These are phyloP conservation scores for Riparia riparia DNA, from an alignment of 2,113 vertebrate genomes.

Conservation along the genomic window DNA sequence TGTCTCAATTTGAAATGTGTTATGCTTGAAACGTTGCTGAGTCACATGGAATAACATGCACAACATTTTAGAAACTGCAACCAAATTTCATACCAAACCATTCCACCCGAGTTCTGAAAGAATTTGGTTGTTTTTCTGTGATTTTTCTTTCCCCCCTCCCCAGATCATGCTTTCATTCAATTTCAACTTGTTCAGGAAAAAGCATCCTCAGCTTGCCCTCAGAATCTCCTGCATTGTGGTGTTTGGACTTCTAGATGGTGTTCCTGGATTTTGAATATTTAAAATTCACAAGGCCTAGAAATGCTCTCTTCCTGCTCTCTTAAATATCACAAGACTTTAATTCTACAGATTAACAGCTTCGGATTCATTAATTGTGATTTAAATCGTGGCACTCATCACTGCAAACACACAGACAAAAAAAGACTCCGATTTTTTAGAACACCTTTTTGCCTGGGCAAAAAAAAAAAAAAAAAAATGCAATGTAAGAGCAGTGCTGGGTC, in stretches of 20 bases:
- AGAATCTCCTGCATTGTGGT: neutral
- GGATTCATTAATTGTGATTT: neutral
- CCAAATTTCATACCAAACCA: neutral
- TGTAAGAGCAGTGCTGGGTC: accelerated
- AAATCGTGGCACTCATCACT: neutral
- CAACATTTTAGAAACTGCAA: neutral
- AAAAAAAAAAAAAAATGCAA: neutral
- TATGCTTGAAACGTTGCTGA: neutral
- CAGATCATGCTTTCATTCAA: neutral
- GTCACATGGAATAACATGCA: neutral
- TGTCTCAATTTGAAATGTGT: neutral
- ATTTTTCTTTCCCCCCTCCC: neutral
- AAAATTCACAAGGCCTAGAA: neutral
- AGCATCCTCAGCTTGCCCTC: neutral
- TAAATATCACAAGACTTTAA: neutral
- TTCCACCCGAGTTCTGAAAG: neutral
- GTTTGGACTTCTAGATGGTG: neutral
- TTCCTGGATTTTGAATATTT: neutral
- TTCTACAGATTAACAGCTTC: neutral
- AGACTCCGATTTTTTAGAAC: neutral
- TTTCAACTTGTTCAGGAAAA: neutral
- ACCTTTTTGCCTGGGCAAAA: neutral
- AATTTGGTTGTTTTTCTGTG: neutral
- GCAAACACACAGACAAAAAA: neutral
- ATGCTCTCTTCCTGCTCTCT: neutral